Evolutionary conservation across 2,113 vertebrate species (phyloP), one percentile per base, ranked within the genome.

Genomic region (Thalassarche chlororhynchos): DNA sequence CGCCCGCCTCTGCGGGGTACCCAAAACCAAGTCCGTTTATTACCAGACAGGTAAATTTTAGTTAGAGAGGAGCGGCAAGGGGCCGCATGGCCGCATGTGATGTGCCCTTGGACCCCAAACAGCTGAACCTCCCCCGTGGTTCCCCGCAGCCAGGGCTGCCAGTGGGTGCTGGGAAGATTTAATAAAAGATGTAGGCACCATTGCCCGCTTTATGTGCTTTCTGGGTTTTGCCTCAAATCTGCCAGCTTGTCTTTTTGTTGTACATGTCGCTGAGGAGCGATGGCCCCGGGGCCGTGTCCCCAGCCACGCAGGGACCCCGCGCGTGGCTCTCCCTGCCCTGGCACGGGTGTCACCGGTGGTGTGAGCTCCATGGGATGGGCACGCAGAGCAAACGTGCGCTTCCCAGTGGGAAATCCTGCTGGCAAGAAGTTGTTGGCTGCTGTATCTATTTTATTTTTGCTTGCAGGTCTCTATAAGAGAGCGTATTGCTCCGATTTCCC

Each of bases 281-380:
- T 14, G 49, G 31, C 68, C 34, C 24, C 2, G 2, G 34, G 17
- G 12, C 19, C 0, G 0, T 10, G 60, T 65, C 66, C 66, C 47
- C 66, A 60, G 19, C 26, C 51, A 3, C 0, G 0, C 28, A 34
- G 58, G 14, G 18, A 8, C 19, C 8, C 58, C 0, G 0, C 6
- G 26, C 17, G 21, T 49, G 31, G 29, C 65, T 32, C 17, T 69
- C 17, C 70, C 23, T 62, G 38, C 12, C 58, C 62, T 3, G 4
- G 7, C 62, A 8, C 1, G 5, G 64, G 26, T 5, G 12, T 9
- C 83, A 52, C 36, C 7, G 9, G 23, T 31, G n/a, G 31, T 2
- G 31, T 29, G 23, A 61, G 31, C 77, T 20, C 77, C 70, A 14
- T 0, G 15, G 26, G 6, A 13, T 0, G 4, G 38, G 31, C 66